Evolutionary conservation across 2,797 vertebrate species (phyloP), one percentile per base, ranked within the genome.

Genomic region (Sebastiscus tertius): DNA sequence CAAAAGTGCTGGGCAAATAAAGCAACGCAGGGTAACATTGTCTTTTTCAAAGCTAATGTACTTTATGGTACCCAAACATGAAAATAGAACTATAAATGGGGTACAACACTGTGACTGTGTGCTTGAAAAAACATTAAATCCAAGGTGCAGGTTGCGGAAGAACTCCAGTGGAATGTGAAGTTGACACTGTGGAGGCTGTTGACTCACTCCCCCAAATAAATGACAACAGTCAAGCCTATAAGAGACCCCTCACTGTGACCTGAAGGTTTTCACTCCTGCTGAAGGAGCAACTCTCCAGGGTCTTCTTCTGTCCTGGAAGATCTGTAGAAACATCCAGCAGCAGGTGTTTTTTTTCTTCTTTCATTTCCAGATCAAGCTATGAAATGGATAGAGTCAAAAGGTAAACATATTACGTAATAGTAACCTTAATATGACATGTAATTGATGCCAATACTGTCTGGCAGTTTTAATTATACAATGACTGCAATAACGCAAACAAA

Each of bases 321-420:
- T 73, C 63, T 73, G 49, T 58, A 75, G 72, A 84, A 70, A 72
- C 34, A 83, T 71, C 74, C 56, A 75, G 31, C 36, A 22, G 55
- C 49, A 83, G 52, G 65, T 76, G 52, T 31, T 71, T 58, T 10
- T 1, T 55, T 66, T 26, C 33, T 26, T 18, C 34, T 64, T 56
- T 2, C 11, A 27, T 63, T 54, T 33, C 55, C 31, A 73, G 9
- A 87, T 58, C 75, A 85, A 75, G 52, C 34, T 72, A 76, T 85
- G 73, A 80, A 72, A 95, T 94, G 92, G 85, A 42, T 75, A 75
- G 67, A 86, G 84, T 88, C 61, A 86, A 85, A 91, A 91, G 90
- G 90, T 94, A 93, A 89, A 82, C 54, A 0, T 52, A 63, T 39
- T 12, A 46, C 12, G 72, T 61, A 16, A 69, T 14, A 33, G 2